Evolutionary conservation across 2,888 invertebrate species (phyloP), one percentile per base, ranked within the genome.

Genomic region (Drosophila borborema): DNA sequence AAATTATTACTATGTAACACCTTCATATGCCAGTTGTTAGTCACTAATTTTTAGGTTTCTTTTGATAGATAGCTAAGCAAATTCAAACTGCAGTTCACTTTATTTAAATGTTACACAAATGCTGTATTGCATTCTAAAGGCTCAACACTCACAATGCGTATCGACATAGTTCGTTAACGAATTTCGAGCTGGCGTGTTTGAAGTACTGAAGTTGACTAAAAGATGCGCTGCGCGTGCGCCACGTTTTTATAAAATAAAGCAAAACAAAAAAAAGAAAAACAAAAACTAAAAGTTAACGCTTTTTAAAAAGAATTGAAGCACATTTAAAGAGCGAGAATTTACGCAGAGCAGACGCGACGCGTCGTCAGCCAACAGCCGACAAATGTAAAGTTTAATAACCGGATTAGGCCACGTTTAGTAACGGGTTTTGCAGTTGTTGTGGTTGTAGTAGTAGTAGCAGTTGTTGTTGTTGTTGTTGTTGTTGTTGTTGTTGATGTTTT

Each of bases 371-470:
- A 31, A n/a, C 68, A 45, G 20, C 64, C 41, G 64, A 55, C 41
- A 64, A 78, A 85, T 82, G 82, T 81, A 90, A 79, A 79, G 88
- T 90, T 87, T 89, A 82, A 88, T 85, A 88, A 88, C 87, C 87
- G 87, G 87, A 90, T 90, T 88, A 89, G 73, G 71, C 71, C 70
- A 64, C 63, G 72, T 62, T 67, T 63, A 55, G 63, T 65, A 86
- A 81, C 81, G 71, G 72, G 88, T 83, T 69, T 82, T 60, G 31
- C 20, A 64, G 49, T 64, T 61, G 36, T 67, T 70, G 34, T 23
- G 56, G 48, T 45, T 63, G 48, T 45, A 66, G 46, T 51, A 51
- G 43, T 66, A n/a, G n/a, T n/a, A n/a, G n/a, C n/a, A 56, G 38
- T 36, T 60, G 59, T 48, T 62, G 64, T 12, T 3, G 53, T 6